Percentiles rank a stretch among this genome's conserved stretches.
phyloP scores from a whole-genome alignment of 2,797 vertebrate genomes.

The Hippoglossus hippoglossus region DNA sequence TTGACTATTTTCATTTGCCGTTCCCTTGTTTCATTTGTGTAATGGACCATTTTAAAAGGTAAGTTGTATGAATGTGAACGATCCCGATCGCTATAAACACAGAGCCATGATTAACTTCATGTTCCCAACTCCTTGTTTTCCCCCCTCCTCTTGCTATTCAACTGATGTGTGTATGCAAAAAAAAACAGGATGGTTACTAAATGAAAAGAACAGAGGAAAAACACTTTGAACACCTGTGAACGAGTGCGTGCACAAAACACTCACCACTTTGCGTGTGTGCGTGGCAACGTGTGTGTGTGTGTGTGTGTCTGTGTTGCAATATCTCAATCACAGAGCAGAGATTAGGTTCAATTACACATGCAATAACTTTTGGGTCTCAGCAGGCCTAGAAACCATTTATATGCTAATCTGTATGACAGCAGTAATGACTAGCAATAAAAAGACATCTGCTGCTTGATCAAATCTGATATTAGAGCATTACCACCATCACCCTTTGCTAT shows the following conservation, averaged over 20 bases:
- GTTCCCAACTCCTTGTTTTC: neutral
- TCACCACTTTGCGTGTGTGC: conserved; percentile 9
- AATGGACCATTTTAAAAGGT: neutral
- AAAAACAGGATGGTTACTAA: conserved; percentile 1
- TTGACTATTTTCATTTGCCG: neutral
- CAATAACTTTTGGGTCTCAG: conserved; percentile 75
- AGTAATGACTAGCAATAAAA: conserved; percentile 82
- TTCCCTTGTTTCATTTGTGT: neutral
- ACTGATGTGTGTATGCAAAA: neutral
- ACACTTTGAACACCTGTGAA: neutral
- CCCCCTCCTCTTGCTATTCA: neutral
- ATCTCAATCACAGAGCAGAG: conserved; percentile 76
- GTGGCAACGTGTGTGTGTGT: neutral
- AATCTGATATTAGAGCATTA: conserved; percentile 77
- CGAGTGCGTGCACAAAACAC: conserved; percentile 3
- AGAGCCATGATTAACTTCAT: neutral
- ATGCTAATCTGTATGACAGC: conserved; percentile 84
- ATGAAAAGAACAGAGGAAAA: neutral
- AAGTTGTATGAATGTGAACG: neutral
- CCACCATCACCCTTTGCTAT: conserved; percentile 68
- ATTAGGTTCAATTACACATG: conserved; percentile 77
- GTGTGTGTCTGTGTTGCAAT: conserved; percentile 42
- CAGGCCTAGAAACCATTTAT: conserved; percentile 81
- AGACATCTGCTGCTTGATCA: conserved; percentile 83
- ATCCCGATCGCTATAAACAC: too few species aligned